phyloP scores from a whole-genome alignment of 2,113 vertebrate genomes.

The Albula goreensis region DNA sequence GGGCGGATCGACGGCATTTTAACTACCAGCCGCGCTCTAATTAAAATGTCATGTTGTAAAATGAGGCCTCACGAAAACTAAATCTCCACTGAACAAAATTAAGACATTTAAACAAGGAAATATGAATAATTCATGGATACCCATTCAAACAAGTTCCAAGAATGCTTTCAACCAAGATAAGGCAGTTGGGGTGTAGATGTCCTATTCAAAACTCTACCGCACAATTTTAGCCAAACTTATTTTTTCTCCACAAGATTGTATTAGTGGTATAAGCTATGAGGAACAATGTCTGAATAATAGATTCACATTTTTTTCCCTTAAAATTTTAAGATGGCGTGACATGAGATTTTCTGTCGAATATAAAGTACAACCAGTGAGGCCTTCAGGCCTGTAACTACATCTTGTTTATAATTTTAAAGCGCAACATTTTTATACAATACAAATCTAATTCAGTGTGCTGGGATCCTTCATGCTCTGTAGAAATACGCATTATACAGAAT shows the following conservation, averaged over 20 bases:
- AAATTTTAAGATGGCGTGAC: background rate
- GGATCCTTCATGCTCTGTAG: background rate
- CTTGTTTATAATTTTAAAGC: background rate
- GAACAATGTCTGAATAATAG: background rate
- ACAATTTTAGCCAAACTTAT: background rate
- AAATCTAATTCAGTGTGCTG: background rate
- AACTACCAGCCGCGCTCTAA: constrained; percentile 27
- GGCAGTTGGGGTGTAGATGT: background rate
- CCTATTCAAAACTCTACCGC: background rate
- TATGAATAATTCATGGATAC: constrained; percentile 15
- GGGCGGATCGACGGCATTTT: constrained; percentile 18
- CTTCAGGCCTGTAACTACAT: background rate
- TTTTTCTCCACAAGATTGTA: background rate
- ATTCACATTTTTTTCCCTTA: background rate
- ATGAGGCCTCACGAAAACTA: constrained; percentile 1
- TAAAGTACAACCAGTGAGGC: background rate
- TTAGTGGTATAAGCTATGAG: background rate
- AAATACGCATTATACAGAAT: no score
- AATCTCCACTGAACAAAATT: constrained; percentile 9
- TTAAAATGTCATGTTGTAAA: constrained; percentile 31
- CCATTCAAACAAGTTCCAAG: constrained; percentile 1
- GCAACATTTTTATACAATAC: background rate
- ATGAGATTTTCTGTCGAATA: background rate
- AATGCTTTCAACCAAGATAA: constrained; percentile 8
- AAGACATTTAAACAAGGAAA: constrained; percentile 29